Evolutionary conservation across 2,797 vertebrate species (phyloP), one percentile per base, ranked within the genome.

Genomic region (Alauda arvensis): DNA sequence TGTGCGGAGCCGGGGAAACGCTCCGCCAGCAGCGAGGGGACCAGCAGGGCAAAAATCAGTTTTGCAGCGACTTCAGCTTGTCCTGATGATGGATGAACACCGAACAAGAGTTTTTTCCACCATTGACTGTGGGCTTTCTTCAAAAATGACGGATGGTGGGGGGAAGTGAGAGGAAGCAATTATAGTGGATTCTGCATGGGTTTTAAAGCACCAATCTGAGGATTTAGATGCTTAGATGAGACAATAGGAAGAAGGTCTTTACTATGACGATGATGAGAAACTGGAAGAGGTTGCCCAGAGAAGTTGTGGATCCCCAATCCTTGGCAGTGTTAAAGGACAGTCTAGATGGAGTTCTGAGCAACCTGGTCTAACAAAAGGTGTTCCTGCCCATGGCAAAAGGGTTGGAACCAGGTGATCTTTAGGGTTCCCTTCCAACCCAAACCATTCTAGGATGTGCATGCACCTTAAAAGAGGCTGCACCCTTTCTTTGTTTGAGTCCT

Each of bases 391-490:
- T 52, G 39, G 26, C 16, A 46, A 25, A n/a, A 18, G 15, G 39
- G 4, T 18, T 52, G 21, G 33, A 69, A 40, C 6, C 26, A 14
- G 8, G 2, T 40, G 33, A 10, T 42, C 26, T 52, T 51, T 40
- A 7, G 31, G 9, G 5, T 9, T 21, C 11, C 4, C 4, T 63
- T 69, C 23, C 10, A 34, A 34, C 18, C 29, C 63, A 69, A 46
- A 42, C 26, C 31, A 11, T 53, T 52, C 26, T 70, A 28, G 25
- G 40, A 28, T 40, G 18, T 63, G 26, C 40, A 29, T 2, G 0
- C 4, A 1, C 0, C 6, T 52, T 37, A 3, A 26, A 70, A 51
- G 2, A 7, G 18, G 21, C 33, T 0, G 0, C 5, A 12, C 7
- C 15, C 49, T 40, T 37, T 45, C 56, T 33, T 26, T 9, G 39